Evolutionary conservation across 2,888 invertebrate species (phyloP), one percentile per base, ranked within the genome.

Genomic region (Adineta ricciae): DNA sequence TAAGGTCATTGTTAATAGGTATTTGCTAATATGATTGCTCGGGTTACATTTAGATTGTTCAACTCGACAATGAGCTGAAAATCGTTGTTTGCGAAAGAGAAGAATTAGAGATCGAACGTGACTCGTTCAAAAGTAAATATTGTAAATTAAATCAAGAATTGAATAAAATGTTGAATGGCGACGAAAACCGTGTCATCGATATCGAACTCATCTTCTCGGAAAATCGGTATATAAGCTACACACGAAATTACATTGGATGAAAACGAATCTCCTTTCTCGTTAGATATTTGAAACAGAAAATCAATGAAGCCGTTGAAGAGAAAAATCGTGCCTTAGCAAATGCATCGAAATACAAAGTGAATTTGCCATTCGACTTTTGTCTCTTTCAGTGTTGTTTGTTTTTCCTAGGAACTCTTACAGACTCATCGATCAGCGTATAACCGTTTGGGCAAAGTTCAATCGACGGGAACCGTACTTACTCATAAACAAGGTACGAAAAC

Each of bases 71-170:
- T 72, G 85, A 85, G 36, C 21, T 85, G 5, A 85, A 83, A 83
- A 27, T 83, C 24, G 32, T 50, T 52, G 38, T 73, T 19, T 85
- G 85, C 32, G 83, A 85, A 50, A 85, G 73, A 83, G 85, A 85
- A 50, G 83, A 85, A 49, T 16, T 78, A 9, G 83, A 83, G 83
- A 85, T 83, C 24, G 85, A 85, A 83, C 72, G 83, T 52, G 83
- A 85, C 72, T 72, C 83, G 21, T 85, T 52, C 41, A 85, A 85
- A 54, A 72, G 64, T n/a, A 85, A 85, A 83, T 85, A 85, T 52
- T 41, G 41, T 9, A 73, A 72, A 36, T 24, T 85, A n/a, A 85
- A 85, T 41, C 27, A 49, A 72, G 72, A 72, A 72, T 72, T 72
- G 36, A 72, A 72, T 72, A 72, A 72, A 32, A 36, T 72, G 36